Percentiles rank a stretch among this genome's conserved stretches.
phyloP scores from a whole-genome alignment of 1,140 invertebrate genomes.

The Conus betulinus region DNA sequence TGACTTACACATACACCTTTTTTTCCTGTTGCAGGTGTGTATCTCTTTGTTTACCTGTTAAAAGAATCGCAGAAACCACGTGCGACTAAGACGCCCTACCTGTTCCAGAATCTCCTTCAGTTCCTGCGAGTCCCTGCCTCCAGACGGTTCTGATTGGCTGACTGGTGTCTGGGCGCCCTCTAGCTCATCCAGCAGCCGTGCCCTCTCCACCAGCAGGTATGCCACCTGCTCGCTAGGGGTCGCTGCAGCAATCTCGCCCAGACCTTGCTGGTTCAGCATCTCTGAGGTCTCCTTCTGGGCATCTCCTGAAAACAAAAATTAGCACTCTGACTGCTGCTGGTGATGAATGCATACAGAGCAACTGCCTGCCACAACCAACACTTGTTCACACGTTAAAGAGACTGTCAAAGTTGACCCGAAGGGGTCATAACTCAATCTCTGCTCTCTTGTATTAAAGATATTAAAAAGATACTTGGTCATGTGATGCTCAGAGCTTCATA shows the following conservation, averaged over 20 bases:
- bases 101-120: conserved; percentile 43
- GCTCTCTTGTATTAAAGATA: no score
- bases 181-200: conserved; percentile 70
- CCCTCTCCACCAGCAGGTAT: conserved; percentile 72
- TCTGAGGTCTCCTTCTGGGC: conserved; percentile 67
- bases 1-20: no score
- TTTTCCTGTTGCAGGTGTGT: no score
- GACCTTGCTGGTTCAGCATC: conserved; percentile 73
- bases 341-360: background rate
- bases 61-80: no score
- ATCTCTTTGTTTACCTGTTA: no score
- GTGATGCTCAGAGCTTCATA: no score
- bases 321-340: background rate
- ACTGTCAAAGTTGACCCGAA: background rate
- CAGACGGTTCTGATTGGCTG: conserved; percentile 29
- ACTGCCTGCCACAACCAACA: no score
- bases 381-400: background rate
- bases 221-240: conserved; percentile 72
- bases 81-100: conserved; percentile 15
- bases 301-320: conserved; percentile 34
- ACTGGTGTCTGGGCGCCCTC: conserved; percentile 63
- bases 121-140: conserved; percentile 30
- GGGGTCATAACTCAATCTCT: no score
- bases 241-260: conserved; percentile 69
- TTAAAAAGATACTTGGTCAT: no score